Conservation (phyloP, 2,888 invertebrate genomes). For the Seira ritae region DNA sequence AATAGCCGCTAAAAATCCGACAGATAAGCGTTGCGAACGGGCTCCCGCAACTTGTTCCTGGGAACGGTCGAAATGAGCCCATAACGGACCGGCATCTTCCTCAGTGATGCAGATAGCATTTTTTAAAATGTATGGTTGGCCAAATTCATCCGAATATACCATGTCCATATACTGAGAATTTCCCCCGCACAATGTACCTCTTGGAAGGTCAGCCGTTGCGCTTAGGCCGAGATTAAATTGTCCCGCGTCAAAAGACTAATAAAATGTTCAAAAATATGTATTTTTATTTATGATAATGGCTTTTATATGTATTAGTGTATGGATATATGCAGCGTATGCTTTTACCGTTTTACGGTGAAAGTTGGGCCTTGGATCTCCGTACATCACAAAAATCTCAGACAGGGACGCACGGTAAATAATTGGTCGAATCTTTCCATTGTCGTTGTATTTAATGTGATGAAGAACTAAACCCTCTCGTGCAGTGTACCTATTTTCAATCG, state of each 20-base stretch:
- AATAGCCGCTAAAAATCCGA: slow-evolving; percentile 47
- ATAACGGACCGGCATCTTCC: slow-evolving; percentile 39
- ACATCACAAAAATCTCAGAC: slow-evolving; percentile 48
- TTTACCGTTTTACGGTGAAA: slow-evolving; percentile 14
- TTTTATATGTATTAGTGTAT: not conserved
- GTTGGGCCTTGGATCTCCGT: slow-evolving; percentile 51
- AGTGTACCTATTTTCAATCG: slow-evolving; percentile 26
- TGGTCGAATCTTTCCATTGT: slow-evolving; percentile 38
- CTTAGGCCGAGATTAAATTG: slow-evolving; percentile 25
- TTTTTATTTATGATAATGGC: too few species aligned
- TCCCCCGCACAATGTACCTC: slow-evolving; percentile 13
- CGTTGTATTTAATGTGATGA: slow-evolving; percentile 44
- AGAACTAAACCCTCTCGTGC: slow-evolving; percentile 57
- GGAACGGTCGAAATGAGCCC: slow-evolving; percentile 27
- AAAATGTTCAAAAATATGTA: too few species aligned
- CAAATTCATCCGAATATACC: slow-evolving; percentile 23
- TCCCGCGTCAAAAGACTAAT: slow-evolving; percentile 23
- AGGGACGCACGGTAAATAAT: slow-evolving; percentile 54
- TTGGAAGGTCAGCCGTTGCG: not conserved
- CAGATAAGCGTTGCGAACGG: slow-evolving; percentile 48
- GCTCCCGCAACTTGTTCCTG: not conserved
- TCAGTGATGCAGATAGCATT: slow-evolving; percentile 40
- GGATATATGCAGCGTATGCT: not conserved
- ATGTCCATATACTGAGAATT: slow-evolving; percentile 24
- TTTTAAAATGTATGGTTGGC: not conserved